A percentile compares a stretch with the other conserved stretches of the same genome.
These are phyloP conservation scores for Orchesella cincta DNA, from an alignment of 1,140 invertebrate genomes.

Conservation along the genomic window DNA sequence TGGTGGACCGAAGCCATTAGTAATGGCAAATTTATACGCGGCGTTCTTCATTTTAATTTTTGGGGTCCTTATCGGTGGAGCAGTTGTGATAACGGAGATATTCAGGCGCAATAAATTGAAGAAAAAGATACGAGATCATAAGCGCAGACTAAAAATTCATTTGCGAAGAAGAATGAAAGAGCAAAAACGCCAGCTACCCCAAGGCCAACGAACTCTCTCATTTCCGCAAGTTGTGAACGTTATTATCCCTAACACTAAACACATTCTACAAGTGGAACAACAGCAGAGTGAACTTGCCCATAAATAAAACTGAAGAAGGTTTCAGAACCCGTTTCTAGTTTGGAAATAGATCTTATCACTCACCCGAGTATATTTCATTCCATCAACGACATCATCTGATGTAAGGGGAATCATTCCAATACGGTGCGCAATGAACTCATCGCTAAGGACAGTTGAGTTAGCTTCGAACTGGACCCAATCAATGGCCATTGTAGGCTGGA, in stretches of 20 bases:
- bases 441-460: slow-evolving; percentile 96
- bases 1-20: neutral
- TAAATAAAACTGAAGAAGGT: no score
- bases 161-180: neutral
- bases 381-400: slow-evolving; percentile 86
- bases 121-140: neutral
- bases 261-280: no score
- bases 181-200: neutral
- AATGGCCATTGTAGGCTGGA: slow-evolving; percentile 84
- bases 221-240: neutral
- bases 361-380: slow-evolving; percentile 76
- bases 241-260: no score
- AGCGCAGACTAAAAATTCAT: neutral
- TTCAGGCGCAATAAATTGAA: slow-evolving; percentile 25
- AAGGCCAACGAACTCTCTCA: neutral
- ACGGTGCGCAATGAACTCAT: slow-evolving; percentile 97
- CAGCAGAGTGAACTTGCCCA: no score
- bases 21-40: slow-evolving; percentile 43
- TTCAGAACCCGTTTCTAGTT: no score
- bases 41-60: slow-evolving; percentile 40
- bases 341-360: slow-evolving; percentile 41
- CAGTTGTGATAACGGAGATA: slow-evolving; percentile 12
- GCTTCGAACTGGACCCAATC: slow-evolving; percentile 99
- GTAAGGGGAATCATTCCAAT: slow-evolving; percentile 97
- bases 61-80: slow-evolving; percentile 22